Evolutionary conservation across 1,140 invertebrate species (phyloP).

Genomic region (Sitobion miscanthi): DNA sequence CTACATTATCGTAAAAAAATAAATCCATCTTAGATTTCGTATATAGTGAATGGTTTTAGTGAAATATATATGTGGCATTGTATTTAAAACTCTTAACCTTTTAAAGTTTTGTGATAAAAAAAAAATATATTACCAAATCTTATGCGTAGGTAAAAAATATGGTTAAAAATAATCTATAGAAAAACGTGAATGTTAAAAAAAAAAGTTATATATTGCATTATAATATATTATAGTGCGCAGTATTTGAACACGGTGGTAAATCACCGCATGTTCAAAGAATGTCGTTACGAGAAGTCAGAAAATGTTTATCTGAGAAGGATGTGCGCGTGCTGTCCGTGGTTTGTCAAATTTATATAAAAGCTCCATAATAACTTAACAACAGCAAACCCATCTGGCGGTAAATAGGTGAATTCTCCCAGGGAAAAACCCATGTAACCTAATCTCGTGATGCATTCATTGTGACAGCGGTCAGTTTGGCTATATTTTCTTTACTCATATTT

Average conservation of each 20-base stretch:
- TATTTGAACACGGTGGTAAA: background rate
- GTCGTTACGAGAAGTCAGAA: background rate
- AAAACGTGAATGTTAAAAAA: background rate
- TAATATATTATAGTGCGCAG: too few relatives aligned
- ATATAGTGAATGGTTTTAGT: background rate
- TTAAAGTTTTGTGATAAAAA: background rate
- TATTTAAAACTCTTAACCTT: background rate
- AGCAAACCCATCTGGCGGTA: background rate
- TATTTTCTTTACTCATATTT: background rate
- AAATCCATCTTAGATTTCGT: background rate
- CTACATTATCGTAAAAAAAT: conserved; percentile 26
- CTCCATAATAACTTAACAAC: conserved; percentile 2
- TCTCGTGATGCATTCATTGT: conserved; percentile 10
- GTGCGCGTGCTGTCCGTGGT: background rate
- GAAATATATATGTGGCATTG: background rate
- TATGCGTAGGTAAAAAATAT: background rate
- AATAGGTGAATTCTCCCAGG: background rate
- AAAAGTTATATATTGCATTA: background rate
- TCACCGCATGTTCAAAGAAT: background rate
- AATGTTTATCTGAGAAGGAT: background rate
- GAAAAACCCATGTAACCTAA: conserved; percentile 1
- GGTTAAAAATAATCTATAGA: background rate
- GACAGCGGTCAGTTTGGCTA: background rate
- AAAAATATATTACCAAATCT: background rate
- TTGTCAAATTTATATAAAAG: conserved; percentile 15